Conservation (phyloP, 2,888 invertebrate genomes). For the Heliconius cydno region DNA sequence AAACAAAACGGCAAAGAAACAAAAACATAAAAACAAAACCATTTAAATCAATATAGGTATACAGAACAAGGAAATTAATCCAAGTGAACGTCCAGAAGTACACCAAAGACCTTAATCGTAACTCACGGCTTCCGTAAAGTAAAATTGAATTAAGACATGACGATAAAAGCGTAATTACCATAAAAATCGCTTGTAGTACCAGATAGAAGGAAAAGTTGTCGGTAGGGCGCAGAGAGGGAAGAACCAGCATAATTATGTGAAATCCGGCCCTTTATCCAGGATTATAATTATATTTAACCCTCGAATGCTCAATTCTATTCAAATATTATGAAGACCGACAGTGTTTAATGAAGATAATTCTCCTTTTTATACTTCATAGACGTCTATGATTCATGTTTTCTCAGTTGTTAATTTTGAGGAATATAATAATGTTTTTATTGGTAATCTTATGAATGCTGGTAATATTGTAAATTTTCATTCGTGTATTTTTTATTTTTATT, state of each 20-base stretch:
- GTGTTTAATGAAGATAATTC: constrained; percentile 21
- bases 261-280: constrained; percentile 62
- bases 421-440: neutral
- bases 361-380: constrained; percentile 11
- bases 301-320: constrained; percentile 45
- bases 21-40: neutral
- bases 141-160: constrained; percentile 74
- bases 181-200: constrained; percentile 71
- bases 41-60: neutral
- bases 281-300: constrained; percentile 67
- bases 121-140: constrained; percentile 56
- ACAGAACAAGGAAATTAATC: neutral
- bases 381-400: constrained; percentile 17
- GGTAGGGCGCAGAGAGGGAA: constrained; percentile 41
- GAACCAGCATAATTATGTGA: constrained; percentile 61
- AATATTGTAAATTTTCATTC: neutral
- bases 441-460: neutral
- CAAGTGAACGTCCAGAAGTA: constrained; percentile 13
- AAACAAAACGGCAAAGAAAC: neutral
- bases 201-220: constrained; percentile 52
- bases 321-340: constrained; percentile 27
- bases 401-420: neutral
- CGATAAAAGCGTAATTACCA: constrained; percentile 78
- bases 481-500: too few species aligned
- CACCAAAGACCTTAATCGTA: constrained; percentile 48